A percentile compares a stretch with the other conserved stretches of the same genome.
Conservation (phyloP, 2,888 invertebrate species). For the Aleiodes testaceus region DNA sequence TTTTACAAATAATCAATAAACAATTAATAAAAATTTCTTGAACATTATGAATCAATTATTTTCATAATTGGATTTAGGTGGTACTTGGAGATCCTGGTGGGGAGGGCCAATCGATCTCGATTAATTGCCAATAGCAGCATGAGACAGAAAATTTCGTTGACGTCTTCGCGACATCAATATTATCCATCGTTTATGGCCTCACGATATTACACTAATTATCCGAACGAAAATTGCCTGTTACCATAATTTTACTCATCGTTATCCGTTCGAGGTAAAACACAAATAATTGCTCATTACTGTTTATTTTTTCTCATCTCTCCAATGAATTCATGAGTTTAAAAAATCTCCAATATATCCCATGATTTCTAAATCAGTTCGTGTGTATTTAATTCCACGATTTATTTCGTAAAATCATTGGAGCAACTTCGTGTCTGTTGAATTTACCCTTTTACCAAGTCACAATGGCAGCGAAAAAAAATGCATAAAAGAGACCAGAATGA, state of each 20-base stretch:
- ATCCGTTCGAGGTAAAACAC: constrained; percentile 5
- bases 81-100: no score
- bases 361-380: no score
- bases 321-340: no score
- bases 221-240: constrained; percentile 20
- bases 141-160: constrained; percentile 22
- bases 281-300: constrained; percentile 25
- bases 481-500: background rate
- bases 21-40: constrained; percentile 3
- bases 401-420: background rate
- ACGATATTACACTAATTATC: constrained; percentile 28
- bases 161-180: constrained; percentile 25
- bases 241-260: constrained; percentile 12
- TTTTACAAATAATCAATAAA: background rate
- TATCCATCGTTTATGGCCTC: constrained; percentile 7
- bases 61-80: constrained; percentile 17
- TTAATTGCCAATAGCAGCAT: constrained; percentile 16
- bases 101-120: constrained; percentile 5
- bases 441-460: constrained; percentile 19
- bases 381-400: constrained; percentile 15
- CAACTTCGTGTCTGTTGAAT: constrained; percentile 10
- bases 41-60: constrained; percentile 14
- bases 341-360: no score
- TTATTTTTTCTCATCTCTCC: no score
- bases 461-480: background rate